Percentiles rank a stretch among this genome's conserved stretches.
Evolutionary conservation across 2,888 invertebrate species (phyloP).

Genomic region (Phalera bucephala): DNA sequence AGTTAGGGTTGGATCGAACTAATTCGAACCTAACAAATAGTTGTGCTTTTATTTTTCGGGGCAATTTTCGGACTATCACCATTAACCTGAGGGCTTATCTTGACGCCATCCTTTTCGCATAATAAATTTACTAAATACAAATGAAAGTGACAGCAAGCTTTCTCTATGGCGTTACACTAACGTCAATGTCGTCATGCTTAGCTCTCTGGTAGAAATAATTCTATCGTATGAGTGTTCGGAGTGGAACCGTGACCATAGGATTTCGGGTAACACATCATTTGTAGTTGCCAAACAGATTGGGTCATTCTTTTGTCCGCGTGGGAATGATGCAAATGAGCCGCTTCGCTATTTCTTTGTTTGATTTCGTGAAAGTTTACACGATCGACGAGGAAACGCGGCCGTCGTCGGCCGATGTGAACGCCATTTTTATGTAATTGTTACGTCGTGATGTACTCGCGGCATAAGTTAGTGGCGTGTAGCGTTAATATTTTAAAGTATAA

Average conservation of each 20-base stretch:
- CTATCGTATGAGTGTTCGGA: conserved; percentile 39
- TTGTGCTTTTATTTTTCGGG: too few relatives aligned
- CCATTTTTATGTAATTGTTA: conserved; percentile 83
- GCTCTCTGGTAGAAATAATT: too few relatives aligned
- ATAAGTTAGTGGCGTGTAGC: conserved; percentile 38
- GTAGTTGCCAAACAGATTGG: conserved; percentile 78
- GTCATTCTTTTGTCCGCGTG: conserved; percentile 81
- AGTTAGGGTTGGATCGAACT: too few relatives aligned
- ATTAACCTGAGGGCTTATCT: too few relatives aligned
- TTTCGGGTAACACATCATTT: conserved; percentile 75
- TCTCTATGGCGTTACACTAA: too few relatives aligned
- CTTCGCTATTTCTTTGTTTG: conserved; percentile 82
- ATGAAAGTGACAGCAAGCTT: too few relatives aligned
- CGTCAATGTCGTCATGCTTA: too few relatives aligned
- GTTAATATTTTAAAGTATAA: too few relatives aligned
- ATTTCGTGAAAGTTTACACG: conserved; percentile 83
- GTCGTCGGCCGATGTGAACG: conserved; percentile 77
- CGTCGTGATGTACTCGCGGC: conserved; percentile 58
- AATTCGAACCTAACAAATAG: too few relatives aligned
- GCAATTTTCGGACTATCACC: too few relatives aligned
- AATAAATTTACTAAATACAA: too few relatives aligned
- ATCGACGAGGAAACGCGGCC: conserved; percentile 79
- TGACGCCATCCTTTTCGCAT: too few relatives aligned
- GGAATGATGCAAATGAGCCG: conserved; percentile 81
- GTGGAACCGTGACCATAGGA: conserved; percentile 67